Percentiles rank a stretch among this genome's conserved stretches.
phyloP scores from a whole-genome alignment of 2,797 vertebrate genomes.

The Scomberomorus guttatus region DNA sequence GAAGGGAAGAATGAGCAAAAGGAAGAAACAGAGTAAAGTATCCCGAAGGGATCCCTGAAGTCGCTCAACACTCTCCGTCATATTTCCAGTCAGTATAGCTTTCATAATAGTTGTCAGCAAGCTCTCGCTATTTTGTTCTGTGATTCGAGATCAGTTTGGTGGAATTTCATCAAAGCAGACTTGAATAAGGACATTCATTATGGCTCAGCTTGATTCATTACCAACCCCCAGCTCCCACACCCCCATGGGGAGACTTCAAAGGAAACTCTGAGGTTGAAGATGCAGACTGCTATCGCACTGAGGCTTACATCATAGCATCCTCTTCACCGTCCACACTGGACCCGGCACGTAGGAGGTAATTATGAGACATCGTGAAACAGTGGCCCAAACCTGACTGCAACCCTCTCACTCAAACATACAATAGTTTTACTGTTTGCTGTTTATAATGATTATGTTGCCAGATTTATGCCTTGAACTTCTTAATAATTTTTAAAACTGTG shows the following conservation, averaged over 20 bases:
- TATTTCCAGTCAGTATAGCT: slow-evolving; percentile 39
- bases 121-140: slow-evolving; percentile 64
- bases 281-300: slow-evolving; percentile 46
- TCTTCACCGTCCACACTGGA: slow-evolving; percentile 29
- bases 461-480: too few relatives aligned
- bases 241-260: slow-evolving; percentile 72
- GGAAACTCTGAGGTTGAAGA: slow-evolving; percentile 59
- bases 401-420: background rate
- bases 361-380: slow-evolving; percentile 1
- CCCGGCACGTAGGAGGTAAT: slow-evolving; percentile 40
- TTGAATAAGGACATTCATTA: slow-evolving; percentile 75
- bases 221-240: slow-evolving; percentile 57
- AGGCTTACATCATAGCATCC: slow-evolving; percentile 57
- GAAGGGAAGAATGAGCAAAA: slow-evolving; percentile 8
- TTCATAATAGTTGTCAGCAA: slow-evolving; percentile 57
- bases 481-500: background rate
- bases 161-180: slow-evolving; percentile 77
- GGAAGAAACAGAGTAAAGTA: slow-evolving; percentile 29
- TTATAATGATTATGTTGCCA: too few relatives aligned
- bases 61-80: slow-evolving; percentile 30
- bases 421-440: background rate
- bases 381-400: slow-evolving; percentile 10
- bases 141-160: slow-evolving; percentile 80
- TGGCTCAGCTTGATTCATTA: slow-evolving; percentile 74
- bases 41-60: slow-evolving; percentile 55